Base-by-base conservation (phyloP, 2,797 vertebrate genomes). In the Anas acuta region DNA sequence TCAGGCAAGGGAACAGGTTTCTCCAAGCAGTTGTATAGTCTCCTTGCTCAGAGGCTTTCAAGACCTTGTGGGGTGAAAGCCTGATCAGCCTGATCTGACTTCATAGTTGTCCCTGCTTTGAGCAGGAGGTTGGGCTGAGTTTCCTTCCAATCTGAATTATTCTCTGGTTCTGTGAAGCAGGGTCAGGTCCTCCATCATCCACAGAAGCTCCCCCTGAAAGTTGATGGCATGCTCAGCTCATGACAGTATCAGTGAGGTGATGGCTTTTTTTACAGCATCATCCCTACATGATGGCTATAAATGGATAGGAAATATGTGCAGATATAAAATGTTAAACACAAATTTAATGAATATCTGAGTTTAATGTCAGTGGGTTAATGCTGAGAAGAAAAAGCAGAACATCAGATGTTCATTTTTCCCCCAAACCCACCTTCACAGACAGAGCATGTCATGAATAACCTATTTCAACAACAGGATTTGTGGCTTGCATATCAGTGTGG, bases 151-250 rank as follows among this genome's bases (percentile, higher is more conserved):
- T 11, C 11, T 20, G 15, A 47, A 30, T 62, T 61, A 22, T 58
- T 87, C 37, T 56, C 35, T 56, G 35, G 14, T 41, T 39, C 69
- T 70, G 18, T 58, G 47, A 47, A 85, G 11, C 11, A 47, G 35
- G 23, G 43, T 7, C 6, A 60, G 3, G 17, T 47, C 57, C 53
- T 88, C 54, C 67, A 39, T 23, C 30, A 25, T 35, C 58, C 69
- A 26, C 12, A 49, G 64, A 56, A 33, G 28, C 14, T 26, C 5
- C 6, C 26, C 30, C 47, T 2, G 3, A 35, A 80, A 51, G 18
- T 35, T 1, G 0, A 28, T 14, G 26, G 37, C 7, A 1, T 51
- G 21, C 60, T 89, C 0, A 0, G 65, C 33, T 53, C 1, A 0
- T 60, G 80, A 47, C 45, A 22, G 1, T 17, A 18, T 35, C 35